Percentiles rank a stretch among this genome's conserved stretches.
Conservation (phyloP, 2,888 invertebrate genomes). For the Eupeodes latifasciatus region DNA sequence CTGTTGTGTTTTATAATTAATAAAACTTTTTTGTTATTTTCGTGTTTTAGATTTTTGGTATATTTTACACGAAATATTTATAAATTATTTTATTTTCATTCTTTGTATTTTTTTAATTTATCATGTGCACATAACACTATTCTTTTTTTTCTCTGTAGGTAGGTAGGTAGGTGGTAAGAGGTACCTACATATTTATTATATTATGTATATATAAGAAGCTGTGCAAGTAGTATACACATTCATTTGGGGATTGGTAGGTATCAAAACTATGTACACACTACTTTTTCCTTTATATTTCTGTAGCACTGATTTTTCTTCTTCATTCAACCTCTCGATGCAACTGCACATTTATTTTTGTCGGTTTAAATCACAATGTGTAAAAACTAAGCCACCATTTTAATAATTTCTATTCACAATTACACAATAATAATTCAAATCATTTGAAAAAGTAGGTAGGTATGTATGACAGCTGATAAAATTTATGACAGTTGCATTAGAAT, state of each 20-base stretch:
- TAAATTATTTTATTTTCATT: neutral
- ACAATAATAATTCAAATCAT: slow-evolving; percentile 34
- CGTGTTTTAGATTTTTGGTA: neutral
- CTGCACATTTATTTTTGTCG: slow-evolving; percentile 13
- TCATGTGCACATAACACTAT: slow-evolving; percentile 36
- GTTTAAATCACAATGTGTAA: neutral
- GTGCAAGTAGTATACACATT: slow-evolving; percentile 8
- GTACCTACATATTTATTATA: no score
- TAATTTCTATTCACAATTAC: slow-evolving; percentile 33
- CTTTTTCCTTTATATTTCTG: slow-evolving; percentile 16
- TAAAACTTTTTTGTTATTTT: neutral
- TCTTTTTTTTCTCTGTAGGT: neutral
- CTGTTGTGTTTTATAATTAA: neutral
- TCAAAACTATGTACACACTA: neutral
- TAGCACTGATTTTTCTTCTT: slow-evolving; percentile 34
- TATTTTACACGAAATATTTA: slow-evolving; percentile 13
- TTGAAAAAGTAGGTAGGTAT: neutral
- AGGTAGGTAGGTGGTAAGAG: neutral
- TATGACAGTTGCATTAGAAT: slow-evolving; percentile 48
- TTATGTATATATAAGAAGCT: slow-evolving; percentile 17
- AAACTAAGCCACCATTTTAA: slow-evolving; percentile 20
- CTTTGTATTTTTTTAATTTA: slow-evolving; percentile 8
- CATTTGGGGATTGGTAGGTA: slow-evolving; percentile 6
- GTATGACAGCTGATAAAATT: slow-evolving; percentile 51
- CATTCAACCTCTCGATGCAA: slow-evolving; percentile 1